A percentile compares a stretch with the other conserved stretches of the same genome.
These are phyloP conservation scores for Hormiphora californensis DNA, from an alignment of 37 sponge, comb jelly and placozoan genomes.

Conservation along the genomic window DNA sequence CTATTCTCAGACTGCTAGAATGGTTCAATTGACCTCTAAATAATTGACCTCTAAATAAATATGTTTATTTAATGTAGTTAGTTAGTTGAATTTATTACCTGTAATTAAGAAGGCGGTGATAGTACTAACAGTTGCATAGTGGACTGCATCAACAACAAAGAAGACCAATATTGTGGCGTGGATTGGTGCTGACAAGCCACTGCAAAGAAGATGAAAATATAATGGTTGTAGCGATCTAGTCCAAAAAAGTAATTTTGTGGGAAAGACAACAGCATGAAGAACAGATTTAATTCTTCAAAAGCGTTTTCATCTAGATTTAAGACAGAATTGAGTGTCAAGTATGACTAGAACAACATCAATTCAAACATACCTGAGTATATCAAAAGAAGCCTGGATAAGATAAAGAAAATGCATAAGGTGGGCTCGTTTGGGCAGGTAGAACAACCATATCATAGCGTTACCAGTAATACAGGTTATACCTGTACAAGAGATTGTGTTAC, in stretches of 20 bases:
- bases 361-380: neutral
- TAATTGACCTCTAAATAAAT: too few species aligned
- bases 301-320: too few species aligned
- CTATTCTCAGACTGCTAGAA: too few species aligned
- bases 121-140: neutral
- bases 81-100: too few species aligned
- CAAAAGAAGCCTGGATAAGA: neutral
- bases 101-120: neutral
- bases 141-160: neutral
- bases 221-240: too few species aligned
- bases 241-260: too few species aligned
- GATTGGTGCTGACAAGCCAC: neutral
- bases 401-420: constrained; percentile 12
- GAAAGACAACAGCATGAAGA: too few species aligned
- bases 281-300: too few species aligned
- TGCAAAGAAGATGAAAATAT: neutral
- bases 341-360: too few species aligned
- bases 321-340: too few species aligned
- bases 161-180: constrained; percentile 10
- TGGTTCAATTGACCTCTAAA: too few species aligned
- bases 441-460: neutral
- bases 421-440: neutral
- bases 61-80: too few species aligned
- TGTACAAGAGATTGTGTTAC: neutral
- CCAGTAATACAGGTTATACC: neutral